Percentiles rank a stretch among this genome's conserved stretches.
phyloP scores from a whole-genome alignment of 1,140 invertebrate genomes.

The Magallana gigas region DNA sequence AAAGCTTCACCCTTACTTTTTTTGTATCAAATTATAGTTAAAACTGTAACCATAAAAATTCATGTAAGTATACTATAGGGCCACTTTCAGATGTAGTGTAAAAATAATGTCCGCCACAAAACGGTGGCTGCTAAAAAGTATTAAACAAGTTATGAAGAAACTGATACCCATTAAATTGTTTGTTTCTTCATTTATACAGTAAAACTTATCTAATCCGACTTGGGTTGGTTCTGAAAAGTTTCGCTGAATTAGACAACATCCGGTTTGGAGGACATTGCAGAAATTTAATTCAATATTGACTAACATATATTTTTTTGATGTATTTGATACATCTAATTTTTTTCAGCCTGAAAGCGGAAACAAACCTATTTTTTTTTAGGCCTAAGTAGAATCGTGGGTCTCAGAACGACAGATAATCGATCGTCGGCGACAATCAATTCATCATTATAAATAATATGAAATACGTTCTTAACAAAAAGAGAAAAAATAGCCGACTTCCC shows the following conservation, averaged over 20 bases:
- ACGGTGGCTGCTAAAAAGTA: conserved; percentile 4
- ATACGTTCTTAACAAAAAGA: conserved; percentile 6
- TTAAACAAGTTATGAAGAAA: conserved; percentile 7
- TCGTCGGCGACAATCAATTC: not conserved
- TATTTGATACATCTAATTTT: not conserved
- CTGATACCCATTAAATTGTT: conserved; percentile 1
- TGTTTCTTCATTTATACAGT: not conserved
- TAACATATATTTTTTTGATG: conserved; percentile 1
- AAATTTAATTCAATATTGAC: conserved; percentile 1
- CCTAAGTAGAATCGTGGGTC: conserved; percentile 4
- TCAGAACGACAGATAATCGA: not conserved
- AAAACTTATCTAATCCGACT: not conserved
- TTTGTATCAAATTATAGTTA: not conserved
- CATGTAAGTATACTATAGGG: not conserved
- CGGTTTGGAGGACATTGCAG: not conserved
- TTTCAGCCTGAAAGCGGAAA: not conserved
- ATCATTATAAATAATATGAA: not conserved
- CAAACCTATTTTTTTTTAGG: not conserved
- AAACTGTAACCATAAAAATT: conserved; percentile 7
- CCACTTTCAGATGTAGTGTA: conserved; percentile 5
- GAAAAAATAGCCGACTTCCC: not conserved
- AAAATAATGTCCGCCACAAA: not conserved
- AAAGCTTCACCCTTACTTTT: not conserved
- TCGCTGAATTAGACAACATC: conserved; percentile 5
- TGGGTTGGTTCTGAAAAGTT: not conserved